Percentiles rank a stretch among this genome's conserved stretches.
Conservation (phyloP, 2,888 invertebrate species). For the Andricus curvator region DNA sequence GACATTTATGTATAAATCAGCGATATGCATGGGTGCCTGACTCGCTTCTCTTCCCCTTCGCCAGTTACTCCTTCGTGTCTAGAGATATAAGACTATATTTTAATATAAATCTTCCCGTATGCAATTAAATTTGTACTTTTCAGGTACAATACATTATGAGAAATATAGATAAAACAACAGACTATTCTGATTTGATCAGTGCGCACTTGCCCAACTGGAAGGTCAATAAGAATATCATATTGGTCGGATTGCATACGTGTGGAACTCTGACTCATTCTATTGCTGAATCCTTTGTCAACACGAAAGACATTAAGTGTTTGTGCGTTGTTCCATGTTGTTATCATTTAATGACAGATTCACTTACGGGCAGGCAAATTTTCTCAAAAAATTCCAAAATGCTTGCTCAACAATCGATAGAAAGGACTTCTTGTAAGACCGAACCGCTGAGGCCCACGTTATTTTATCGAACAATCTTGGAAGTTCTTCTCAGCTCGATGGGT, state of each 20-base stretch:
- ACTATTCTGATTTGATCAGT: slow-evolving; percentile 66
- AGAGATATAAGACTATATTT: too few species aligned
- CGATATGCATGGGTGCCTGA: too few species aligned
- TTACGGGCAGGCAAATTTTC: slow-evolving; percentile 61
- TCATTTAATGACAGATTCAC: slow-evolving; percentile 85
- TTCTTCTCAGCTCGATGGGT: slow-evolving; percentile 75
- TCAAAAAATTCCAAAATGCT: slow-evolving; percentile 88
- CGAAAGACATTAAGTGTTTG: slow-evolving; percentile 81
- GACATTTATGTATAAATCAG: too few species aligned
- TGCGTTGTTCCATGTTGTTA: slow-evolving; percentile 95
- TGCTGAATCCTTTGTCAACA: slow-evolving; percentile 84
- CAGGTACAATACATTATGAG: slow-evolving; percentile 68
- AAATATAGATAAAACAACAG: slow-evolving; percentile 67
- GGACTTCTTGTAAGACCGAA: slow-evolving; percentile 81
- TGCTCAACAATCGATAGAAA: slow-evolving; percentile 90
- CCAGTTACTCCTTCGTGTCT: too few species aligned
- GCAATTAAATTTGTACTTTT: slow-evolving; percentile 47
- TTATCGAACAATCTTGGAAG: slow-evolving; percentile 88
- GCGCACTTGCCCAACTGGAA: slow-evolving; percentile 61
- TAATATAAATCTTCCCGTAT: too few species aligned
- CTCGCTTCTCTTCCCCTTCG: too few species aligned
- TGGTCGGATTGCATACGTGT: slow-evolving; percentile 92
- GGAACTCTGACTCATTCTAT: slow-evolving; percentile 89
- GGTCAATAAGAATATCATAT: slow-evolving; percentile 64
- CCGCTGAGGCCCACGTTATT: slow-evolving; percentile 84